These are phyloP conservation scores for Lampris megalopsis DNA, from an alignment of 2,113 vertebrate species.

Conservation along the genomic window DNA sequence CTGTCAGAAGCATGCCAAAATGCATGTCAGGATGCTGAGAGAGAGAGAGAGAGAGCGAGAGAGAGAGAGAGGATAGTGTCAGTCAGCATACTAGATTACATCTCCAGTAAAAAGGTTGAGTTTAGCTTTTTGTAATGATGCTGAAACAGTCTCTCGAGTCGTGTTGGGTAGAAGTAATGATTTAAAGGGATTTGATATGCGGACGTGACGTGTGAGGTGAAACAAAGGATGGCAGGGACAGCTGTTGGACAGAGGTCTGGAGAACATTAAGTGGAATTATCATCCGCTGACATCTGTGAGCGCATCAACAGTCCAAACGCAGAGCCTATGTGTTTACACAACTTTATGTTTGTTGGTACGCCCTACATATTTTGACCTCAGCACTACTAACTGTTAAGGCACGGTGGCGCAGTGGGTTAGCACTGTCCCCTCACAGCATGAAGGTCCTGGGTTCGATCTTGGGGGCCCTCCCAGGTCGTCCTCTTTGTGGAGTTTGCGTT, in stretches of 20 bases:
- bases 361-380: not conserved
- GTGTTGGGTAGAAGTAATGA: constrained; percentile 17
- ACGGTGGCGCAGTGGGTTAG: no score
- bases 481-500: no score
- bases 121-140: constrained; percentile 14
- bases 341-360: not conserved
- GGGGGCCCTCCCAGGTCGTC: no score
- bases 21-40: constrained; percentile 38
- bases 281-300: not conserved
- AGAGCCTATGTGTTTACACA: not conserved
- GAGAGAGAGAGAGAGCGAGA: not conserved
- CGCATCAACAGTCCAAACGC: not conserved
- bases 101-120: no score
- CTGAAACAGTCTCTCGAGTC: constrained; percentile 35
- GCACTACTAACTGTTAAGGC: no score
- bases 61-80: no score
- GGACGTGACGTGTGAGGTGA: constrained; percentile 8
- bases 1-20: constrained; percentile 39
- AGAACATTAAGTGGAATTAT: not conserved
- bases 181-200: constrained; percentile 35
- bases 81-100: no score
- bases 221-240: not conserved
- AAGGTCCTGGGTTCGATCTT: no score
- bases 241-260: not conserved
- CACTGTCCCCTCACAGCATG: no score